Evolutionary conservation across 2,113 vertebrate species (phyloP).

Genomic region (Hipposideros armiger): DNA sequence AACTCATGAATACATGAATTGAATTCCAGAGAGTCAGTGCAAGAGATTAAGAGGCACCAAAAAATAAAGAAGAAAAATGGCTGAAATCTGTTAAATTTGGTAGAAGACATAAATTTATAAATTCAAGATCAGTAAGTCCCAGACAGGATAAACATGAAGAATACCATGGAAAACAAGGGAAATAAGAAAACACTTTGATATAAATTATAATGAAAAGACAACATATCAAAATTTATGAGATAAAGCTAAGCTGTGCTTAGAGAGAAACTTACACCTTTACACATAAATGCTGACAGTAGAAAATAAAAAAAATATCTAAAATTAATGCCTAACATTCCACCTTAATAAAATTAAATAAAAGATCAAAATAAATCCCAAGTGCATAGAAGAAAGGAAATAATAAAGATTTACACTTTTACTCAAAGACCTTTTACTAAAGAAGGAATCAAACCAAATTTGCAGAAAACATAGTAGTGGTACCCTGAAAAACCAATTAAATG

Average conservation of each 20-base stretch:
- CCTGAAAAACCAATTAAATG: neutral
- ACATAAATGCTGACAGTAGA: neutral
- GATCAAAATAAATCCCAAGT: neutral
- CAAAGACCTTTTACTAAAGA: neutral
- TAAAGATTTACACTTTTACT: neutral
- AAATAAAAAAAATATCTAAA: constrained; percentile 13
- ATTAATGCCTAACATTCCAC: neutral
- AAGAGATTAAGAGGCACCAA: neutral
- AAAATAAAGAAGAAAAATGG: neutral
- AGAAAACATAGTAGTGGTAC: neutral
- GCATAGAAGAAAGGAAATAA: neutral
- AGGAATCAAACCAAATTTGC: neutral
- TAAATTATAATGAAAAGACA: neutral
- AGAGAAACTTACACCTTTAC: neutral
- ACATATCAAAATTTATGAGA: neutral
- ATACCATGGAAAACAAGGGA: neutral
- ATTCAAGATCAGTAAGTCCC: neutral
- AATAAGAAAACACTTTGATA: neutral
- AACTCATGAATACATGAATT: neutral
- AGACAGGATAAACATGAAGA: neutral
- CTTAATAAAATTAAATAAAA: neutral
- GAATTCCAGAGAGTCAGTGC: neutral
- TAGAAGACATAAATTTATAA: neutral
- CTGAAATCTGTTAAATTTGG: neutral
- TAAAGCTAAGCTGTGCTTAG: neutral